A percentile compares a stretch with the other conserved stretches of the same genome.
These are phyloP conservation scores for Acanthurus leucopareius DNA, from an alignment of 2,797 vertebrate genomes.

Conservation along the genomic window DNA sequence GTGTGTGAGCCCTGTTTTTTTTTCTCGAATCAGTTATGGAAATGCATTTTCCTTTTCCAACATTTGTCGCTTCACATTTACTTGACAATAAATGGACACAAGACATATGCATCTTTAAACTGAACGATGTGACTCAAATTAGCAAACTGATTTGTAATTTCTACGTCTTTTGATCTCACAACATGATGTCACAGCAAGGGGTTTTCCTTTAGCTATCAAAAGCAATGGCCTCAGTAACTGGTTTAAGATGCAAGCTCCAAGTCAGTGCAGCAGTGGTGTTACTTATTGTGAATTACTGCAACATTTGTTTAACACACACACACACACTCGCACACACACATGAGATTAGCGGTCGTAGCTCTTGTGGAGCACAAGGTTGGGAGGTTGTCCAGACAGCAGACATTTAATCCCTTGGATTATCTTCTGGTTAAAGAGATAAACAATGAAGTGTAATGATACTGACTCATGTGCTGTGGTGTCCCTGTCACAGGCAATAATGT, in stretches of 20 bases:
- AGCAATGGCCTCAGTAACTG: too few species aligned
- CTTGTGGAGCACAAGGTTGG: background rate
- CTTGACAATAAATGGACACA: too few species aligned
- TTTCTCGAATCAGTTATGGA: too few species aligned
- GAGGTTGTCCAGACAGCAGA: constrained; percentile 55
- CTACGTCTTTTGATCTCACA: background rate
- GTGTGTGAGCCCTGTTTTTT: too few species aligned
- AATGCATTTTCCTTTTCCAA: too few species aligned
- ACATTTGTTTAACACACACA: background rate
- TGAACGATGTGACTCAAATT: background rate
- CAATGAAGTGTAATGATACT: constrained; percentile 27
- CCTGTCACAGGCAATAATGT: background rate
- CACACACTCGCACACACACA: constrained; percentile 1
- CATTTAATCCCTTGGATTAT: constrained; percentile 72
- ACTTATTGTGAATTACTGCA: constrained; percentile 14
- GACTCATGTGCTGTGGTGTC: background rate
- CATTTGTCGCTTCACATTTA: too few species aligned
- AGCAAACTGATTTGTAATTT: background rate
- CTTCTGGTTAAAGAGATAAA: constrained; percentile 43
- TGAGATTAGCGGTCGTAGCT: constrained; percentile 2
- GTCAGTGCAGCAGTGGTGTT: background rate
- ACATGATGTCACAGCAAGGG: background rate
- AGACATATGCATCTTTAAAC: too few species aligned
- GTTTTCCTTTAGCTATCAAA: background rate
- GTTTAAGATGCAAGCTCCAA: background rate